These are phyloP conservation scores for Phyllotis vaccarum DNA, from an alignment of 2,797 vertebrate genomes.

Conservation along the genomic window DNA sequence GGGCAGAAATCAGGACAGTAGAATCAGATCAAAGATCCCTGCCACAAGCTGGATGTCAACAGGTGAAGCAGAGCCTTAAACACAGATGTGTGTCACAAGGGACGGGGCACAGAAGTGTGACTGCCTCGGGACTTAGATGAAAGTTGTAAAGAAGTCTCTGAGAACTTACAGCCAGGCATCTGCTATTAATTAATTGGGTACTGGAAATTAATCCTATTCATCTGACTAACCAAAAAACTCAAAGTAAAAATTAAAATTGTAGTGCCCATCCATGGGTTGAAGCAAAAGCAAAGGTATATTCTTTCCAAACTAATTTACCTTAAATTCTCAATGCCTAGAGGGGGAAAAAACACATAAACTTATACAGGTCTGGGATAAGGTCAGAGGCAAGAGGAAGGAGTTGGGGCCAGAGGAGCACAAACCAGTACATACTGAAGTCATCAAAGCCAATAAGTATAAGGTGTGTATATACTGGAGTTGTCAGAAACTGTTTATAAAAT, in stretches of 20 bases:
- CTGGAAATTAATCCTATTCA: background rate
- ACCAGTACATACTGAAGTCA: constrained; percentile 4
- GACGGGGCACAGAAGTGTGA: background rate
- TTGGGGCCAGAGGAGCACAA: background rate
- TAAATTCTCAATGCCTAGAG: constrained; percentile 12
- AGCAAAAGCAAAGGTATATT: constrained; percentile 43
- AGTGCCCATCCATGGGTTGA: background rate
- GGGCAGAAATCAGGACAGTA: constrained; percentile 14
- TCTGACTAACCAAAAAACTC: background rate
- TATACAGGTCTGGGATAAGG: background rate
- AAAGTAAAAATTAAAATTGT: constrained; percentile 31
- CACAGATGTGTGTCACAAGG: background rate
- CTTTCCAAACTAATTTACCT: constrained; percentile 11
- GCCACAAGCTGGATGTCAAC: background rate
- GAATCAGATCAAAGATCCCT: constrained; percentile 37
- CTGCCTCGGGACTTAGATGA: background rate
- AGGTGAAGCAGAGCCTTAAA: background rate
- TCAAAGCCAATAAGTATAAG: constrained; percentile 23
- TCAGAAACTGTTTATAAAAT: background rate
- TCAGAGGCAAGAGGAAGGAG: background rate
- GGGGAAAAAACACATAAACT: background rate
- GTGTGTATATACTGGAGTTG: background rate
- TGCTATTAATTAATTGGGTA: background rate
- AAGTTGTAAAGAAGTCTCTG: background rate
- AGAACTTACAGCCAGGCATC: background rate